Conservation (phyloP, 2,113 vertebrate species). For the Gorilla gorilla region DNA sequence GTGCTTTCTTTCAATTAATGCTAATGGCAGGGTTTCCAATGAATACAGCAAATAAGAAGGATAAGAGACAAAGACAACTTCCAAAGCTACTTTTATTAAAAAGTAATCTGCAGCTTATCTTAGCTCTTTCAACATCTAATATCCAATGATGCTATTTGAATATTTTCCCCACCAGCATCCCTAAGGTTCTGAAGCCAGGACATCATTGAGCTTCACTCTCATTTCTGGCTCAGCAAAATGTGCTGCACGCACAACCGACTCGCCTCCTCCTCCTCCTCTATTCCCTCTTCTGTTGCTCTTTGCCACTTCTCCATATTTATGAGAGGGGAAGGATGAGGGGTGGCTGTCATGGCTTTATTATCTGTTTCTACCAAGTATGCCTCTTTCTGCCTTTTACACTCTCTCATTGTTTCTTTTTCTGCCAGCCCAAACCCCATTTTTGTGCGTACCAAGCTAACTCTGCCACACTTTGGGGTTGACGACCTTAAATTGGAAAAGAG, state of each 20-base stretch:
- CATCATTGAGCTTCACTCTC: not conserved
- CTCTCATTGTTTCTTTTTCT: not conserved
- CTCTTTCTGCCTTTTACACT: not conserved
- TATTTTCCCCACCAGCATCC: constrained; percentile 30
- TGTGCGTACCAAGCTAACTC: not conserved
- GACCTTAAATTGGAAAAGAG: not conserved
- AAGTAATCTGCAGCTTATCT: constrained; percentile 73
- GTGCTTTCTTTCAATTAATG: constrained; percentile 74
- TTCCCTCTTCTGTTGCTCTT: not conserved
- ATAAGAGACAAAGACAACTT: constrained; percentile 60
- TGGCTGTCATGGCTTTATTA: not conserved
- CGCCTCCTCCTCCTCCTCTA: not conserved
- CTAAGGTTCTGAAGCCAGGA: not conserved
- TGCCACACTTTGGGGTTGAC: not conserved
- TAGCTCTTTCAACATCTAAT: constrained; percentile 32
- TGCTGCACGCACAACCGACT: rapidly evolving
- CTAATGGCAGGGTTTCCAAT: constrained; percentile 68
- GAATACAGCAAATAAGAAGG: constrained; percentile 57
- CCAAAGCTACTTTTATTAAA: constrained; percentile 78
- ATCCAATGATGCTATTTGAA: constrained; percentile 52
- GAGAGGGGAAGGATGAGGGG: not conserved
- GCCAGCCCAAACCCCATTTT: not conserved
- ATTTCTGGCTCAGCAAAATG: not conserved
- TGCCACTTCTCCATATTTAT: not conserved
- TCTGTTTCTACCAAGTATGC: not conserved